Evolutionary conservation across 2,113 vertebrate genomes (phyloP).

Genomic region (Chaetorhynchus papuensis): DNA sequence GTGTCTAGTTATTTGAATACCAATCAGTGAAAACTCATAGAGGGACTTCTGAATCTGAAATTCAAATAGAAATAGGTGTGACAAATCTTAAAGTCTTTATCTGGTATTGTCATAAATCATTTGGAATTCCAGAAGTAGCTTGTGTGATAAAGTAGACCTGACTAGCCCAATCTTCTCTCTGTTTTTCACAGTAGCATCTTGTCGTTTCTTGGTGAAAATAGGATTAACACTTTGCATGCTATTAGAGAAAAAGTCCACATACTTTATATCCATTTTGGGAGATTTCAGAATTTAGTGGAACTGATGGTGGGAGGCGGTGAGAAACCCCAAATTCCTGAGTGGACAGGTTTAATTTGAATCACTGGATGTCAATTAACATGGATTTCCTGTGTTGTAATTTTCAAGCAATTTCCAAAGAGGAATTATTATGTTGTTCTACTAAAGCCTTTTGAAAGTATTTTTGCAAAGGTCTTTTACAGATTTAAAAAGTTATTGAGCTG

Average conservation of each 20-base stretch:
- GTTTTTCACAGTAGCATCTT: background rate
- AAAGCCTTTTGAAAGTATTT: background rate
- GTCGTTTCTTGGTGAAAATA: background rate
- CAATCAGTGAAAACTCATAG: background rate
- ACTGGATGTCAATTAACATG: background rate
- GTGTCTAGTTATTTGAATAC: background rate
- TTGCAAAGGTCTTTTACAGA: background rate
- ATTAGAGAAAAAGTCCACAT: background rate
- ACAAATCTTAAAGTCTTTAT: background rate
- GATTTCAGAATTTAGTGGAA: background rate
- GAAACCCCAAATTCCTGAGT: background rate
- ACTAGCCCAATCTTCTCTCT: background rate
- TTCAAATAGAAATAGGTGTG: background rate
- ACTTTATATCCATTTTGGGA: background rate
- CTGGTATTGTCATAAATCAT: background rate
- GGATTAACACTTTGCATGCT: background rate
- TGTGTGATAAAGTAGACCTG: background rate
- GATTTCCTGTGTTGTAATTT: background rate
- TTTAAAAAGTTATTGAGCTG: background rate
- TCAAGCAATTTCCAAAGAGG: background rate
- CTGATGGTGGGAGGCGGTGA: accelerated
- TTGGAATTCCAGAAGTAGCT: background rate
- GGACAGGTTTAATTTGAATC: background rate
- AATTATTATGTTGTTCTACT: background rate
- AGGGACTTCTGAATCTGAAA: background rate